phyloP scores from a whole-genome alignment of 2,797 vertebrate genomes.

The Neopelma chrysocephalum region DNA sequence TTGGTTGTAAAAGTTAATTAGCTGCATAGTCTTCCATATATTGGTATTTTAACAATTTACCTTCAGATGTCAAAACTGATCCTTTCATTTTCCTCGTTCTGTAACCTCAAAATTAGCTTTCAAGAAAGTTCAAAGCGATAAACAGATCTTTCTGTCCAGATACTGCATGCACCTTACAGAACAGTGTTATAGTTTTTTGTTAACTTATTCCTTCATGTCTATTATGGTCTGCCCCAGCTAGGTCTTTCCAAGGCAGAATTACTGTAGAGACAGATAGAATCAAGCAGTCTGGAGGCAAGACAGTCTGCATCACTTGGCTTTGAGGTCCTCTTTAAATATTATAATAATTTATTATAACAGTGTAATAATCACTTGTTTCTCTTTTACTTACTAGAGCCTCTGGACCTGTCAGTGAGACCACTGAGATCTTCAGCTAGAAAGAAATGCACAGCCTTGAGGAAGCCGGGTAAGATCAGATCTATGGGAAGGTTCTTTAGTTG shows the following conservation, averaged over 20 bases:
- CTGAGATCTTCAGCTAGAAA: background rate
- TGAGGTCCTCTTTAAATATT: background rate
- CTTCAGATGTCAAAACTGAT: slow-evolving; percentile 57
- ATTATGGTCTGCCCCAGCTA: background rate
- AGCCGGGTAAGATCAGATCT: background rate
- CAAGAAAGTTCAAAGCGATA: background rate
- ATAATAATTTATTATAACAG: background rate
- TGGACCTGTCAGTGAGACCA: background rate
- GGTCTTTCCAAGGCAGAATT: background rate
- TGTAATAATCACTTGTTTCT: background rate
- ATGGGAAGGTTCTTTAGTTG: background rate
- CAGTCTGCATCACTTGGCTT: background rate
- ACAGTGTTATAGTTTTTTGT: background rate
- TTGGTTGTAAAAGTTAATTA: slow-evolving; percentile 70
- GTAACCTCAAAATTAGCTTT: slow-evolving; percentile 42
- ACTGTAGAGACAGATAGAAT: background rate
- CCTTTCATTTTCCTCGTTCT: slow-evolving; percentile 35
- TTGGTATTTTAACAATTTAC: slow-evolving; percentile 66
- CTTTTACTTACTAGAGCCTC: background rate
- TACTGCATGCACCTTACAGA: background rate
- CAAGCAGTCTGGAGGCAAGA: background rate
- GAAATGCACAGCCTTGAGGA: background rate
- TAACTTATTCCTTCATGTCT: background rate
- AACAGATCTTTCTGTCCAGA: slow-evolving; percentile 7
- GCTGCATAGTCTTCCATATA: slow-evolving; percentile 55